phyloP scores from a whole-genome alignment of 2,888 invertebrate genomes.

The Drosophila tripunctata region DNA sequence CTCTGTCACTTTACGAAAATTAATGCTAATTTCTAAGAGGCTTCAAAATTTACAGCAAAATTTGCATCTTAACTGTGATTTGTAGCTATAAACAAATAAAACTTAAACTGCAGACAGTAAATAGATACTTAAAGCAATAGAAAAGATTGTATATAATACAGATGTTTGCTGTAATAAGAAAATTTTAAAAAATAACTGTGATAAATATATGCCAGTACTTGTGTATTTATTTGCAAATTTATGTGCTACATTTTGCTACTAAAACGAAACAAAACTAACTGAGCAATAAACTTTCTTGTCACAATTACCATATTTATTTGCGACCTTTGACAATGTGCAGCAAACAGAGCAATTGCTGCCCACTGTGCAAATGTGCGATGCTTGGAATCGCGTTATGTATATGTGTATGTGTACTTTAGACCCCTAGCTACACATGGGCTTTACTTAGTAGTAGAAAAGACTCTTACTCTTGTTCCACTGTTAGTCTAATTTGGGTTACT shows the following conservation, averaged over 20 bases:
- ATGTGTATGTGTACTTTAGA: slow-evolving; percentile 12
- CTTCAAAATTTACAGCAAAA: slow-evolving; percentile 8
- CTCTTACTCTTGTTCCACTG: slow-evolving; percentile 4
- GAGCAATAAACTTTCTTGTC: slow-evolving; percentile 3
- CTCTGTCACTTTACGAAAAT: not conserved
- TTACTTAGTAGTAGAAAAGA: not conserved
- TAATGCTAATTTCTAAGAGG: slow-evolving; percentile 12
- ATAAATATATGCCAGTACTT: not conserved
- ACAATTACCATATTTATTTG: not conserved
- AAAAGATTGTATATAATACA: not conserved
- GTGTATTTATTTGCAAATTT: not conserved
- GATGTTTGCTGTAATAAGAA: not conserved
- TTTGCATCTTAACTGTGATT: slow-evolving; percentile 23
- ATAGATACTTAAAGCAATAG: not conserved
- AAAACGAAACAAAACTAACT: not conserved
- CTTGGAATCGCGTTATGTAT: not conserved
- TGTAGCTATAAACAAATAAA: slow-evolving; percentile 10
- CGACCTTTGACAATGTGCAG: slow-evolving; percentile 14
- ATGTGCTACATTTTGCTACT: not conserved
- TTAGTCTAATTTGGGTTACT: slow-evolving; percentile 1
- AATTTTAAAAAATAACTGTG: not conserved
- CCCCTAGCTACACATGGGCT: slow-evolving; percentile 4
- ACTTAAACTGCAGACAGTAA: not conserved
- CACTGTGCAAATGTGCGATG: slow-evolving; percentile 12
- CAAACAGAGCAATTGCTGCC: not conserved